Percentiles rank a stretch among this genome's conserved stretches.
phyloP scores from a whole-genome alignment of 2,888 invertebrate species.

The Ptychoptera albimana region DNA sequence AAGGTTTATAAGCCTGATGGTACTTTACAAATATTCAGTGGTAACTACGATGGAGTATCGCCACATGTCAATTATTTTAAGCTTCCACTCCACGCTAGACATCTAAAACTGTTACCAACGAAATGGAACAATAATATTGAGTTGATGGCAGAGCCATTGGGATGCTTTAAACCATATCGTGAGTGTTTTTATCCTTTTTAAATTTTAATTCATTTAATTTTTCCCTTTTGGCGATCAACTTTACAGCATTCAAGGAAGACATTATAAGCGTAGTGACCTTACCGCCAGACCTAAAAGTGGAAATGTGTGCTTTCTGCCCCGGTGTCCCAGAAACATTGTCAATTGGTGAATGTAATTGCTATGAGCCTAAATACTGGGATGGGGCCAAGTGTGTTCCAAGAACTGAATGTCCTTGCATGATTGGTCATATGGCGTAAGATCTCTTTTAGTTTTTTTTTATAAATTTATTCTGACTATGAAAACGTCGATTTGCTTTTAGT shows the following conservation, averaged over 20 bases:
- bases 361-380: constrained; percentile 46
- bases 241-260: constrained; percentile 12
- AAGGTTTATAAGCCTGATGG: constrained; percentile 40
- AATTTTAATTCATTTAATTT: neutral
- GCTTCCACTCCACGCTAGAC: constrained; percentile 55
- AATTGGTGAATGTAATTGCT: constrained; percentile 35
- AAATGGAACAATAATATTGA: constrained; percentile 60
- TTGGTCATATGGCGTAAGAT: constrained; percentile 44
- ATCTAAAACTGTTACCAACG: constrained; percentile 51
- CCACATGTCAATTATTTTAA: constrained; percentile 47
- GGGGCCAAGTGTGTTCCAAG: constrained; percentile 54
- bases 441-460: constrained; percentile 22
- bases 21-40: constrained; percentile 45
- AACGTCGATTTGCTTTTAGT: constrained; percentile 29
- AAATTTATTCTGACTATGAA: constrained; percentile 12
- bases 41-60: constrained; percentile 49
- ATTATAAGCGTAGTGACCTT: constrained; percentile 6
- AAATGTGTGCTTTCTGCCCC: constrained; percentile 31
- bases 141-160: constrained; percentile 57
- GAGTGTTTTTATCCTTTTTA: constrained; percentile 20
- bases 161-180: constrained; percentile 62
- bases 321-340: constrained; percentile 28
- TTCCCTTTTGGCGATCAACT: neutral
- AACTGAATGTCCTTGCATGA: constrained; percentile 62
- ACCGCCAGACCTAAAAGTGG: constrained; percentile 10